Conservation (phyloP, 2,113 vertebrate species). For the Bathybates hornii region DNA sequence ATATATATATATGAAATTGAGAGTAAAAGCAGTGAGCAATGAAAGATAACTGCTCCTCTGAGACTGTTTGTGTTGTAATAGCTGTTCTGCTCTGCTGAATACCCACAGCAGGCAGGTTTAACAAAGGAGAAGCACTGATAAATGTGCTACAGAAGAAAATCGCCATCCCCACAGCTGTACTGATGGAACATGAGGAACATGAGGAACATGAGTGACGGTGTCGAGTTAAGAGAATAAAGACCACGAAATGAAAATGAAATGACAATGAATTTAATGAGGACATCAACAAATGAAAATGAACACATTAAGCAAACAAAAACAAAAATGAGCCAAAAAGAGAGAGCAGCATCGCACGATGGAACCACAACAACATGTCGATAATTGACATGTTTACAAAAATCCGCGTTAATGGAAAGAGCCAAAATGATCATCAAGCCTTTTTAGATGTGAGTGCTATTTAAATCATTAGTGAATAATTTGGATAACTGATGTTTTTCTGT, state of each 20-base stretch:
- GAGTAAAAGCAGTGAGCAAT: background rate
- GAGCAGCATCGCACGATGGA: constrained; percentile 25
- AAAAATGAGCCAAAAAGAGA: constrained; percentile 25
- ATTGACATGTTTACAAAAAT: background rate
- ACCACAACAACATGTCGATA: background rate
- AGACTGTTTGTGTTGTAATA: background rate
- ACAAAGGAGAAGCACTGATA: background rate
- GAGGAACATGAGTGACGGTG: background rate
- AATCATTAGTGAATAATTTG: background rate
- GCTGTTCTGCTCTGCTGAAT: background rate
- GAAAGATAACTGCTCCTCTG: background rate
- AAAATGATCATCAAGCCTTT: background rate
- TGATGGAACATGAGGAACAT: background rate
- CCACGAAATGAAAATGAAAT: constrained; percentile 53
- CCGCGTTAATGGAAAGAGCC: background rate
- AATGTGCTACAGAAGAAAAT: background rate
- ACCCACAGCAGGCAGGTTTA: background rate
- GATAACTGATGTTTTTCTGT: background rate
- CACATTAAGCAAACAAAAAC: constrained; percentile 40
- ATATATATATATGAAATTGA: background rate
- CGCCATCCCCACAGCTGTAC: background rate
- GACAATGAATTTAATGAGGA: constrained; percentile 62
- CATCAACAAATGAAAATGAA: constrained; percentile 47
- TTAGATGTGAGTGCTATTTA: background rate
- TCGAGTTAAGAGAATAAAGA: background rate